Evolutionary conservation across 2,113 vertebrate species (phyloP).

Genomic region (Sturnira hondurensis): DNA sequence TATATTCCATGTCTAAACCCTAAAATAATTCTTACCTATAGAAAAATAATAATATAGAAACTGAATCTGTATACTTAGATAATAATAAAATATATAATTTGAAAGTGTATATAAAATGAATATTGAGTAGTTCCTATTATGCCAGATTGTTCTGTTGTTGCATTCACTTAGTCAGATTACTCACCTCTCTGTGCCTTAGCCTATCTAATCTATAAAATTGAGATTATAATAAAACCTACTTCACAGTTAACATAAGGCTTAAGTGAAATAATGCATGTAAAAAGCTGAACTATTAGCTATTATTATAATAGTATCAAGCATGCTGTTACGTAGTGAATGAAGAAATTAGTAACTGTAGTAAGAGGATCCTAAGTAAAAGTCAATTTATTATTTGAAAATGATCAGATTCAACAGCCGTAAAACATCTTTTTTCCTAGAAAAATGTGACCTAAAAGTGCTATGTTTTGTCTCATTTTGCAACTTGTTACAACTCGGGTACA

Average conservation of each 20-base stretch:
- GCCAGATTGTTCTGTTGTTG: neutral
- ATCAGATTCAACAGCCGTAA: constrained; percentile 15
- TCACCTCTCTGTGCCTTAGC: neutral
- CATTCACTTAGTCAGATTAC: neutral
- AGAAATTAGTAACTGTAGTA: constrained; percentile 25
- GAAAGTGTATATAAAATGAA: neutral
- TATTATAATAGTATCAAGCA: neutral
- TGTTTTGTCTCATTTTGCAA: neutral
- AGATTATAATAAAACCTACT: neutral
- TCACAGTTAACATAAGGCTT: neutral
- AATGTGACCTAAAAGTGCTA: neutral
- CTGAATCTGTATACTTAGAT: neutral
- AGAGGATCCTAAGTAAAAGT: neutral
- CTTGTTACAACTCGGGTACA: neutral
- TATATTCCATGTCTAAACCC: neutral
- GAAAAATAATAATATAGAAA: constrained; percentile 35
- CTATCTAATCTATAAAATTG: neutral
- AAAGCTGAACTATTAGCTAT: neutral
- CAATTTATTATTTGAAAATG: constrained; percentile 20
- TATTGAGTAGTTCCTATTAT: neutral
- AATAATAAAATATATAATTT: constrained; percentile 15
- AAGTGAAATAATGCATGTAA: neutral
- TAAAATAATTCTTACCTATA: neutral
- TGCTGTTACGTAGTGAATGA: neutral
- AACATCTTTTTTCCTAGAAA: neutral